Conservation (phyloP, 1,140 invertebrate species). For the Zophobas atratus region DNA sequence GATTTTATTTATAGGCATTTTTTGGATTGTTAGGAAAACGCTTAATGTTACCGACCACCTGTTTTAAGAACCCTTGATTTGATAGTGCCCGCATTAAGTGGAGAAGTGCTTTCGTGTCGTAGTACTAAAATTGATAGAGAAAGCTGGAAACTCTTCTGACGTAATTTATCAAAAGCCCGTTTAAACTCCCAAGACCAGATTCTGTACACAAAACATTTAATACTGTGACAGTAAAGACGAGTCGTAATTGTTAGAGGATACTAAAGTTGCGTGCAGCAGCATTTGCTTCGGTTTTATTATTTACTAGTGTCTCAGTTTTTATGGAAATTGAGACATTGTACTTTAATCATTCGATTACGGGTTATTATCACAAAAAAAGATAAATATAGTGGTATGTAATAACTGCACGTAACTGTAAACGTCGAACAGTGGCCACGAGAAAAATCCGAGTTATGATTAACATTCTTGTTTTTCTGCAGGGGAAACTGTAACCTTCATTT, state of each 20-base stretch:
- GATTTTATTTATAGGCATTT: neutral
- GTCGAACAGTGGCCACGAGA: too few species aligned
- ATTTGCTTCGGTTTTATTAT: neutral
- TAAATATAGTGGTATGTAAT: too few species aligned
- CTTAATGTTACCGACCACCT: too few species aligned
- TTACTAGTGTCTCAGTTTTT: neutral
- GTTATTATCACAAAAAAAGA: too few species aligned
- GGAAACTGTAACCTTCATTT: too few species aligned
- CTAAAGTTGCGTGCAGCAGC: neutral
- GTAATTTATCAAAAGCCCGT: neutral
- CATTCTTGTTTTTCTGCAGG: too few species aligned
- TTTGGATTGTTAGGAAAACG: neutral
- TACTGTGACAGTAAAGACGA: conserved; percentile 6
- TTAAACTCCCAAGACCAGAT: neutral
- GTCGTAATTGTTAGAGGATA: conserved; percentile 12
- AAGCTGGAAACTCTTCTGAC: neutral
- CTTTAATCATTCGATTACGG: too few species aligned
- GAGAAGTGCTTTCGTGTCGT: too few species aligned
- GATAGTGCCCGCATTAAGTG: neutral
- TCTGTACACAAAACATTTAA: conserved; percentile 33
- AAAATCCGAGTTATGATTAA: too few species aligned
- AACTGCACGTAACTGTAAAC: too few species aligned
- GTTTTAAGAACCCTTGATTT: neutral
- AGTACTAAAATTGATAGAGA: conserved; percentile 1
- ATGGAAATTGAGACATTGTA: too few species aligned